Evolutionary conservation across 2,113 vertebrate species (phyloP).

Genomic region (Dryoscopus gambensis): DNA sequence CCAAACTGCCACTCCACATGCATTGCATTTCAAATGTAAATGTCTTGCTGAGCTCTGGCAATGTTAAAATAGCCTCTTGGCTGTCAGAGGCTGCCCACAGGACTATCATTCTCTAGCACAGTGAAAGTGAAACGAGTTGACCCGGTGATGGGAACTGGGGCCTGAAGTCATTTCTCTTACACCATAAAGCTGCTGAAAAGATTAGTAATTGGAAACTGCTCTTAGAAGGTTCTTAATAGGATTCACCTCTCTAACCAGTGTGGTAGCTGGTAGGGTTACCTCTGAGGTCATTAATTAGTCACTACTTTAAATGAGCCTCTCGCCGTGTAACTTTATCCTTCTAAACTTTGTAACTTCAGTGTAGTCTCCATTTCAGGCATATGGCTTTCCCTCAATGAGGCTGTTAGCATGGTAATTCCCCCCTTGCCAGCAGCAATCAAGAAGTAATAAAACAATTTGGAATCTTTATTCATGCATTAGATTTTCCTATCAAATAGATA

Average conservation of each 20-base stretch:
- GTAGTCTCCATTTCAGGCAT: background rate
- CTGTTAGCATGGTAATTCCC: background rate
- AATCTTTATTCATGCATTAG: constrained; percentile 35
- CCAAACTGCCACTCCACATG: background rate
- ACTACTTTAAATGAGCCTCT: constrained; percentile 39
- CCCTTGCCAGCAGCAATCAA: background rate
- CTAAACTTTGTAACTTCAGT: constrained; percentile 13
- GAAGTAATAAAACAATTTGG: constrained; percentile 16
- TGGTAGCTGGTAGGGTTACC: constrained; percentile 39
- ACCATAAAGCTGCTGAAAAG: constrained; percentile 49
- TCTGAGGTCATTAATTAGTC: constrained; percentile 54
- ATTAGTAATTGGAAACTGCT: constrained; percentile 52
- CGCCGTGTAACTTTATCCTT: constrained; percentile 32
- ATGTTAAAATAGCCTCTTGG: background rate
- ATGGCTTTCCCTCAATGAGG: background rate
- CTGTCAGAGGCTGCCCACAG: background rate
- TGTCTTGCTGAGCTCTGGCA: background rate
- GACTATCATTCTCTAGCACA: background rate
- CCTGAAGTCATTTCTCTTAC: constrained; percentile 39
- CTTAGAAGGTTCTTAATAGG: constrained; percentile 37
- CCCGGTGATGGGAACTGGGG: background rate
- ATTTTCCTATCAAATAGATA: background rate
- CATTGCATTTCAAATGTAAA: constrained; percentile 14
- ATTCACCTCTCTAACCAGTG: constrained; percentile 36
- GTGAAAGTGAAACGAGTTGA: constrained; percentile 39